Conservation (phyloP, 2,888 invertebrate genomes). For the Agrypnus murinus region DNA sequence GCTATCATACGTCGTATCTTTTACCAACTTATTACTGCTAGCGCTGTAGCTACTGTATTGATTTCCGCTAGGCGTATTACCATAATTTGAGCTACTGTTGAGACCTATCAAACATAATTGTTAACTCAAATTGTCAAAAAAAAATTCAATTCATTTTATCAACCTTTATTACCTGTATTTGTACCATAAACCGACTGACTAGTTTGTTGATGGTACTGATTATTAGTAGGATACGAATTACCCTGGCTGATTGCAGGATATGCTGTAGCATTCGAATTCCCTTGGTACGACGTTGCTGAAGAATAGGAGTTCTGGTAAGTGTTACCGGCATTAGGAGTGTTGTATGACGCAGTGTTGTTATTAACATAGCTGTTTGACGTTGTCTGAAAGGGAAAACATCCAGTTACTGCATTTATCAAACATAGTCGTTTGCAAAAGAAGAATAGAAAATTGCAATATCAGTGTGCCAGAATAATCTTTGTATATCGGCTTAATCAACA, state of each 20-base stretch:
- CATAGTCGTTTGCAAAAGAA: background rate
- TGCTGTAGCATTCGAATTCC: conserved; percentile 61
- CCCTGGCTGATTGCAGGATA: conserved; percentile 68
- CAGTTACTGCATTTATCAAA: background rate
- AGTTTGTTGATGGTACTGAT: conserved; percentile 67
- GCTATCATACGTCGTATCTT: conserved; percentile 64
- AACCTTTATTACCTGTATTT: conserved; percentile 66
- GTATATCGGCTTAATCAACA: conserved; percentile 27
- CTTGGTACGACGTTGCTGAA: conserved; percentile 60
- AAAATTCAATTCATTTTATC: too few species aligned
- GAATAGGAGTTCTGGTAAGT: conserved; percentile 69
- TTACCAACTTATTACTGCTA: conserved; percentile 65
- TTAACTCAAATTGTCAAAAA: too few species aligned
- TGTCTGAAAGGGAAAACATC: conserved; percentile 66
- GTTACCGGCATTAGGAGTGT: conserved; percentile 62
- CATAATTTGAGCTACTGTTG: conserved; percentile 66
- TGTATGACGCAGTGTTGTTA: conserved; percentile 66
- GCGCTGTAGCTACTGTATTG: conserved; percentile 70
- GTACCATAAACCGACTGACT: conserved; percentile 70
- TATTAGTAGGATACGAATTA: conserved; percentile 65
- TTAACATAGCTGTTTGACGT: conserved; percentile 69
- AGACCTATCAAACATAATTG: conserved; percentile 61
- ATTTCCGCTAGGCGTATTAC: conserved; percentile 62
- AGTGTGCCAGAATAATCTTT: conserved; percentile 59
- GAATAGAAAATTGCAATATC: conserved; percentile 40